Conservation (phyloP, 92 coral and sea anemone genomes). For the Porites evermanni region DNA sequence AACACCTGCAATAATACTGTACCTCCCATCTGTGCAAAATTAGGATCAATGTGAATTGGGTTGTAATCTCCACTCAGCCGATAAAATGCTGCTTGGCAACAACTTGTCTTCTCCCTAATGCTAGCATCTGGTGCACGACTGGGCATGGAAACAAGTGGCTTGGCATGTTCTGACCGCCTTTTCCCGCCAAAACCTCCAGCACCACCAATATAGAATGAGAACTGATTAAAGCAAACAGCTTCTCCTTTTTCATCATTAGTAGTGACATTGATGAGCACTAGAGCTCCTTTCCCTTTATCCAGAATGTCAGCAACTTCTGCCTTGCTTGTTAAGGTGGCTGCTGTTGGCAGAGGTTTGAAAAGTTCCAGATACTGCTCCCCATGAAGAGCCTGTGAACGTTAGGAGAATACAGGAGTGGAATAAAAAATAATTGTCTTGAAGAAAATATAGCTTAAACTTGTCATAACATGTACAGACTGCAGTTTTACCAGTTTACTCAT, state of each 20-base stretch:
- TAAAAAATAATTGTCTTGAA: no score
- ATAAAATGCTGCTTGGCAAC: constrained; percentile 89
- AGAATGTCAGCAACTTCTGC: constrained; percentile 79
- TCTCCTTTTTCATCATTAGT: constrained; percentile 84
- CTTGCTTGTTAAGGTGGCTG: constrained; percentile 74
- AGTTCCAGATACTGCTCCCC: constrained; percentile 95
- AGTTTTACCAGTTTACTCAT: no score
- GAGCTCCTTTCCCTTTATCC: constrained; percentile 93
- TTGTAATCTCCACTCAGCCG: constrained; percentile 90
- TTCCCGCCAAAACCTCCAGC: constrained; percentile 98
- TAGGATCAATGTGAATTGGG: constrained; percentile 95
- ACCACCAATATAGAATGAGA: constrained; percentile 78
- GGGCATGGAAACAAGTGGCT: constrained; percentile 80
- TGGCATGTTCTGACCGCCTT: constrained; percentile 71
- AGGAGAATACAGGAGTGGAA: not conserved
- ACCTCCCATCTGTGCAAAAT: constrained; percentile 99
- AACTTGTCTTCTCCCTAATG: constrained; percentile 74
- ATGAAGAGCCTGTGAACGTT: constrained; percentile 76
- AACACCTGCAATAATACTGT: not conserved
- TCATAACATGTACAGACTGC: no score
- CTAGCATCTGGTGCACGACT: constrained; percentile 89
- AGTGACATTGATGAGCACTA: constrained; percentile 74
- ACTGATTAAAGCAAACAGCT: constrained; percentile 91
- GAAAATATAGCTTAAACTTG: no score
- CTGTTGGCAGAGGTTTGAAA: constrained; percentile 87